Conservation (phyloP, 2,113 vertebrate genomes). For the Pristiophorus japonicus region DNA sequence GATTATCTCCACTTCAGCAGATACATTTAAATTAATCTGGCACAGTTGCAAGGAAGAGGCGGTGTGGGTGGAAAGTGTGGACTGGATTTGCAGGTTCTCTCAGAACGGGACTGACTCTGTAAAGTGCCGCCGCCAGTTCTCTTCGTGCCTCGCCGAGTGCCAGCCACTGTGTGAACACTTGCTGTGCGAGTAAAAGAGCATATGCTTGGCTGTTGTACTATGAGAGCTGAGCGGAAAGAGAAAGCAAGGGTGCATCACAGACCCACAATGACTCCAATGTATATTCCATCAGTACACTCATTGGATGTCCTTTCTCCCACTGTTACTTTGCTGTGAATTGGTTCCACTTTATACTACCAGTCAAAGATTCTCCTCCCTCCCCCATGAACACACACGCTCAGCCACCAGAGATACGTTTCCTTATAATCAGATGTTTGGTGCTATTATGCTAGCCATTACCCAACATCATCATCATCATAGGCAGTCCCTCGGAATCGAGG, state of each 20-base stretch:
- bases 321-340: too few species aligned
- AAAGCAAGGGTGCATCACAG: neutral
- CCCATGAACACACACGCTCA: neutral
- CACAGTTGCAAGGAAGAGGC: slow-evolving; percentile 60
- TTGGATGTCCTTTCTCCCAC: neutral
- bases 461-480: too few species aligned
- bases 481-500: too few species aligned
- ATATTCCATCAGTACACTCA: neutral
- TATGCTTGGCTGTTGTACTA: neutral
- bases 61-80: slow-evolving; percentile 54
- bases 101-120: slow-evolving; percentile 58
- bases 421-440: neutral
- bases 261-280: neutral
- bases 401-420: neutral
- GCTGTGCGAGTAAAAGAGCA: neutral
- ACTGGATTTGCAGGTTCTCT: slow-evolving; percentile 47
- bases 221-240: neutral
- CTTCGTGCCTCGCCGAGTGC: slow-evolving; percentile 72
- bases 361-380: neutral
- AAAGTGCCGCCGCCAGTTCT: slow-evolving; percentile 69
- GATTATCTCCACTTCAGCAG: slow-evolving; percentile 92
- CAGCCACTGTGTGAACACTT: neutral
- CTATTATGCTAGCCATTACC: too few species aligned
- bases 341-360: neutral
- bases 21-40: slow-evolving; percentile 86